phyloP scores from a whole-genome alignment of 2,113 vertebrate species.

The Catharus fuscescens region DNA sequence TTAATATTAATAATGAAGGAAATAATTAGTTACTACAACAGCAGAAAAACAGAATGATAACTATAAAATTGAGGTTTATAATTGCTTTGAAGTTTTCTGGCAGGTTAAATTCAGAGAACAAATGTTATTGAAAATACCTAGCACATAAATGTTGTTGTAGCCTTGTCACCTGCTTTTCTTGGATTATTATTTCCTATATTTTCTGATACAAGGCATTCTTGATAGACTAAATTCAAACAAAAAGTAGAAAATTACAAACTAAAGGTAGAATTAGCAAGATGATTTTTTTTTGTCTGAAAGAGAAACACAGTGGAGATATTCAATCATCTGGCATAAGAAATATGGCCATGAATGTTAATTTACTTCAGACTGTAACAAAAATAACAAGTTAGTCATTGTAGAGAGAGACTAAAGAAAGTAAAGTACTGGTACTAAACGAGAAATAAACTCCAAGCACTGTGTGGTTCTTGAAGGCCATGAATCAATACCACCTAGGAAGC shows the following conservation, averaged over 20 bases:
- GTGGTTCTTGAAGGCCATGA: background rate
- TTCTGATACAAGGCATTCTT: background rate
- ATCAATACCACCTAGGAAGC: background rate
- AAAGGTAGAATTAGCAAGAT: background rate
- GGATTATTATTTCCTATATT: background rate
- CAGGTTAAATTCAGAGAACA: background rate
- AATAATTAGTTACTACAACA: background rate
- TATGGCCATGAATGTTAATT: background rate
- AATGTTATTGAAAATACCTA: background rate
- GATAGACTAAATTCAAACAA: background rate
- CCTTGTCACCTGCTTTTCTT: background rate
- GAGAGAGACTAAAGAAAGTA: background rate
- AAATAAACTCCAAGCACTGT: rapidly evolving
- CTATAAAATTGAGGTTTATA: background rate
- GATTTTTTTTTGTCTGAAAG: background rate
- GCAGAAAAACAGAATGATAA: background rate
- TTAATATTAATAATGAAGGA: background rate
- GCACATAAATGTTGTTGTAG: background rate
- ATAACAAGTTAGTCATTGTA: background rate
- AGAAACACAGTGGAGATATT: background rate
- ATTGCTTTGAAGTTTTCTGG: background rate
- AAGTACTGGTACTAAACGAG: background rate
- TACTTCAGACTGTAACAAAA: background rate
- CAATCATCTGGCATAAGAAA: background rate
- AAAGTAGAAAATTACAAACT: background rate